These are phyloP conservation scores for Trididemnum nubilum DNA, from an alignment of 23 tunicate species.

Conservation along the genomic window DNA sequence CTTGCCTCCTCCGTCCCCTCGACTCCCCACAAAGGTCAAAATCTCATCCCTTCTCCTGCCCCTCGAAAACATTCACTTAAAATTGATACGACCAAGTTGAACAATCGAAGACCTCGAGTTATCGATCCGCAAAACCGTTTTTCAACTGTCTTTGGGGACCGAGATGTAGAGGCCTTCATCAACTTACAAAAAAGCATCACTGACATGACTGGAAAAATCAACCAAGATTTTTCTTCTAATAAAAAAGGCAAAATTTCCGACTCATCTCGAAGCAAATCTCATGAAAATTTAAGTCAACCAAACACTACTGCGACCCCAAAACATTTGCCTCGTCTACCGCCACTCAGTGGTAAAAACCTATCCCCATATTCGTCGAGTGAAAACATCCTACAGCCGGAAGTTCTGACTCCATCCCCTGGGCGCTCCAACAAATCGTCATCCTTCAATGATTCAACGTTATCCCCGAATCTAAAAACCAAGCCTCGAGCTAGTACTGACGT, in stretches of 20 bases:
- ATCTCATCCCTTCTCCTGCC: constrained; percentile 31
- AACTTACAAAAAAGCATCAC: background rate
- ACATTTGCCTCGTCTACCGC: background rate
- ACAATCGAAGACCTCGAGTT: background rate
- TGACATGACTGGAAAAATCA: background rate
- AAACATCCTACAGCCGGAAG: constrained; percentile 5
- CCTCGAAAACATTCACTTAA: constrained; percentile 9
- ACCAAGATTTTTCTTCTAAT: background rate
- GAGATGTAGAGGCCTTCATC: background rate
- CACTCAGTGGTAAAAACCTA: background rate
- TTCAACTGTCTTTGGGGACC: constrained; percentile 42
- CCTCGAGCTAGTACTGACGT: background rate
- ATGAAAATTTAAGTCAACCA: background rate
- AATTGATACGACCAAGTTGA: background rate
- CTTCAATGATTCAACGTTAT: background rate
- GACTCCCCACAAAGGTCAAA: background rate
- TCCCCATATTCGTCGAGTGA: constrained; percentile 12
- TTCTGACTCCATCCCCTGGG: background rate
- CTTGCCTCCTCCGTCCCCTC: background rate
- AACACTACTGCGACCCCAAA: background rate
- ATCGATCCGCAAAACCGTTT: constrained; percentile 17
- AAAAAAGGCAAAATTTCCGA: background rate
- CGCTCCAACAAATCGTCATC: background rate
- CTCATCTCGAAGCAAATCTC: background rate
- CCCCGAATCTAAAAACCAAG: background rate